phyloP scores from a whole-genome alignment of 2,113 vertebrate species.

The Sitta europaea region DNA sequence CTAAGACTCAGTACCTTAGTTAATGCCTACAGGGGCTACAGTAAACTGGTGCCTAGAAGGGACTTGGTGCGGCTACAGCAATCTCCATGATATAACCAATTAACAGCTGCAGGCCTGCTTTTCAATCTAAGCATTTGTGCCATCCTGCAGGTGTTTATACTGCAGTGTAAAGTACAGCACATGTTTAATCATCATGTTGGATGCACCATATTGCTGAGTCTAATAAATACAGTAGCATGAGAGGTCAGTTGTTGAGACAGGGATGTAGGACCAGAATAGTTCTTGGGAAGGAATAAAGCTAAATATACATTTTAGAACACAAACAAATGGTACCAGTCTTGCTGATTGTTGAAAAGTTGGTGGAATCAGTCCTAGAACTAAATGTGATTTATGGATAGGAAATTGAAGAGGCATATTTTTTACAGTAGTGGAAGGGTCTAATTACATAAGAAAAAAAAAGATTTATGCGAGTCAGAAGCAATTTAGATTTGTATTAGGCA shows the following conservation, averaged over 20 bases:
- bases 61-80: neutral
- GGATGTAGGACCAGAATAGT: neutral
- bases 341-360: neutral
- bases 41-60: neutral
- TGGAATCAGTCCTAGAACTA: conserved; percentile 35
- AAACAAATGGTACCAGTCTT: conserved; percentile 1
- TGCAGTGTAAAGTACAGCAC: neutral
- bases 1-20: neutral
- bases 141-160: neutral
- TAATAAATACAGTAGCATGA: neutral
- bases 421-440: conserved; percentile 31
- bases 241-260: neutral
- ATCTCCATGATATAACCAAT: neutral
- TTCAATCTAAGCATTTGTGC: neutral
- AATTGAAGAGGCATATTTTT: conserved; percentile 52
- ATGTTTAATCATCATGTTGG: neutral
- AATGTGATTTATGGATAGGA: conserved; percentile 33
- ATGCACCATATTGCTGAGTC: neutral
- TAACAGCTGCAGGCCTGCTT: neutral
- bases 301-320: conserved; percentile 8
- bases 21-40: neutral
- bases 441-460: conserved; percentile 31
- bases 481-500: conserved; percentile 40
- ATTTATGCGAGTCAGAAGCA: conserved; percentile 29
- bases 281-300: conserved; percentile 44